These are phyloP conservation scores for Indicator maculatus DNA, from an alignment of 2,113 vertebrate species.

Conservation along the genomic window DNA sequence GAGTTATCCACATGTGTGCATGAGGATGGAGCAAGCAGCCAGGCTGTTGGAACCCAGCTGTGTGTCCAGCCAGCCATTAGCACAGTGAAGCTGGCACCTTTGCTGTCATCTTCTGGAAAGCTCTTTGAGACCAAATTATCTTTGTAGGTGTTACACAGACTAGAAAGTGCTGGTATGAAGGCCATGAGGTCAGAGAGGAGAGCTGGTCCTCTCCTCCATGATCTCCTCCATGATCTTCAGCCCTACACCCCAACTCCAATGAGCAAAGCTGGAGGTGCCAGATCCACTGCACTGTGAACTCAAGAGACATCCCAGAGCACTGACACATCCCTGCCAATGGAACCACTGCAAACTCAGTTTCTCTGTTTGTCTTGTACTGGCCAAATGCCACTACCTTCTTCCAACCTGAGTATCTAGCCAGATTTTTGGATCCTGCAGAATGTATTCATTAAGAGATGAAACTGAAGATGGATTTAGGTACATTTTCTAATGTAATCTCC, in stretches of 20 bases:
- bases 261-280: neutral
- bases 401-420: neutral
- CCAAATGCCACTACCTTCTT: neutral
- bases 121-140: neutral
- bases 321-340: rapidly evolving
- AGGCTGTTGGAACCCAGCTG: neutral
- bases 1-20: rapidly evolving
- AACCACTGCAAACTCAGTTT: neutral
- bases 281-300: neutral
- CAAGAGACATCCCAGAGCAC: neutral
- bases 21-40: neutral
- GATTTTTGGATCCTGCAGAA: neutral
- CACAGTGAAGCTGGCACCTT: neutral
- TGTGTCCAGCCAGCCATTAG: neutral
- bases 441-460: neutral
- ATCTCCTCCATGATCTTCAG: neutral
- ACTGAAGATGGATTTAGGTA: neutral
- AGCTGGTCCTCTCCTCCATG: neutral
- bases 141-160: neutral
- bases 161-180: neutral
- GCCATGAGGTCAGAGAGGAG: neutral
- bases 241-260: neutral
- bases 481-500: neutral
- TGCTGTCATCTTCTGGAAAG: neutral
- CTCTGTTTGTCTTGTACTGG: neutral